Evolutionary conservation across 2,113 vertebrate species (phyloP).

Genomic region (Bambusicola thoracicus): DNA sequence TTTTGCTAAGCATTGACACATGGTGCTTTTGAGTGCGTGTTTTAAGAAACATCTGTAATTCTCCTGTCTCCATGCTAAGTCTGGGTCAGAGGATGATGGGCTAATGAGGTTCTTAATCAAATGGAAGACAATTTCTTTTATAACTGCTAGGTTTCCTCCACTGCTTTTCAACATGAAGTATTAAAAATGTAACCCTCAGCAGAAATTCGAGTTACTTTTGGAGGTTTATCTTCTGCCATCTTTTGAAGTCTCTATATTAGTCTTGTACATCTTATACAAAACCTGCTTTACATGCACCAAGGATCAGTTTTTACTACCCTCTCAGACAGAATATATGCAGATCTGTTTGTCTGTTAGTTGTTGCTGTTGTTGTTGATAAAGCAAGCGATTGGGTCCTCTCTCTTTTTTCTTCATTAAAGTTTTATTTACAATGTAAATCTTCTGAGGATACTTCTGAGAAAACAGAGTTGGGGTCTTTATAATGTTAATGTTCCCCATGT

Average conservation of each 20-base stretch:
- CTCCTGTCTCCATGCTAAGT: not conserved
- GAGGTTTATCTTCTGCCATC: not conserved
- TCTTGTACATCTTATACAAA: not conserved
- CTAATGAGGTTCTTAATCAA: not conserved
- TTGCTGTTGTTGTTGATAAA: not conserved
- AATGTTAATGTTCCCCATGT: not conserved
- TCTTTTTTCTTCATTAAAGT: not conserved
- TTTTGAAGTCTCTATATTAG: not conserved
- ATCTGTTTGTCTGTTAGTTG: not conserved
- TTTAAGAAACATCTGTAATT: not conserved
- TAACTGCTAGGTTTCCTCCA: not conserved
- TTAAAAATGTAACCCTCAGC: not conserved
- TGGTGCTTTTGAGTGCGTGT: not conserved
- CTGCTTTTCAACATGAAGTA: not conserved
- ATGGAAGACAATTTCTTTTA: not conserved
- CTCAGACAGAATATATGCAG: not conserved
- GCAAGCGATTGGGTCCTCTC: not conserved
- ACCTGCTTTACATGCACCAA: not conserved
- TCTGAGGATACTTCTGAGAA: not conserved
- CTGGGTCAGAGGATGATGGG: not conserved
- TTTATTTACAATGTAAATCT: not conserved
- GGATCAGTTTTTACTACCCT: not conserved
- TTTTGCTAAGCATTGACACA: not conserved
- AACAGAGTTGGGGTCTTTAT: accelerated
- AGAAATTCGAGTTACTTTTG: not conserved